phyloP scores from a whole-genome alignment of 2,797 vertebrate species.

The Sternotherus odoratus region DNA sequence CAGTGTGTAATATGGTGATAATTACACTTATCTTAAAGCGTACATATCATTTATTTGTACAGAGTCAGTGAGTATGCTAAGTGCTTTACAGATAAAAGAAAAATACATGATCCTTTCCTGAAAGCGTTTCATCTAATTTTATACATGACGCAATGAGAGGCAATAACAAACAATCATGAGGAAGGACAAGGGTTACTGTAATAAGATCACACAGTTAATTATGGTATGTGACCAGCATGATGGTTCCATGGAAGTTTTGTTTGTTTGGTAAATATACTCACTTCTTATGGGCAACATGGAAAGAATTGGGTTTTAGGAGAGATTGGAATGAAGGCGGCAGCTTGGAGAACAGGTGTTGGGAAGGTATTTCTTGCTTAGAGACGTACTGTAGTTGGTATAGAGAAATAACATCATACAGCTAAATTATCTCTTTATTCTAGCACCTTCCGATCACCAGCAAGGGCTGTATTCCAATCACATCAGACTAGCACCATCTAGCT shows the following conservation, averaged over 20 bases:
- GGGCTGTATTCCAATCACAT: neutral
- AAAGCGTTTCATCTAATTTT: neutral
- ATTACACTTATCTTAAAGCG: neutral
- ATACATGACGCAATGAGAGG: neutral
- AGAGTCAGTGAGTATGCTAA: neutral
- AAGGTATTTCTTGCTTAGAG: neutral
- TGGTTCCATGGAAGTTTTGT: fast-evolving
- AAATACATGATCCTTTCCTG: neutral
- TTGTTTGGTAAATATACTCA: neutral
- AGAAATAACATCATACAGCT: neutral
- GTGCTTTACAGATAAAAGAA: neutral
- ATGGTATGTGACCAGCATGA: neutral
- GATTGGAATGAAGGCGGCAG: neutral
- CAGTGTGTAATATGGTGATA: neutral
- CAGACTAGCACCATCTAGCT: neutral
- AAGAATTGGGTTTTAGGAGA: neutral
- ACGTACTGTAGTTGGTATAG: neutral
- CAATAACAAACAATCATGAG: conserved; percentile 7
- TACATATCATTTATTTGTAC: neutral
- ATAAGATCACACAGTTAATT: neutral
- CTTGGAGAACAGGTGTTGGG: neutral
- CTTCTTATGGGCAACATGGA: neutral
- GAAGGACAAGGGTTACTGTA: conserved; percentile 15
- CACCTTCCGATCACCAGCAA: neutral
- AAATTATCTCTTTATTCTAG: neutral